Conservation (phyloP, 1,140 invertebrate species). For the Lepidostoma basale region DNA sequence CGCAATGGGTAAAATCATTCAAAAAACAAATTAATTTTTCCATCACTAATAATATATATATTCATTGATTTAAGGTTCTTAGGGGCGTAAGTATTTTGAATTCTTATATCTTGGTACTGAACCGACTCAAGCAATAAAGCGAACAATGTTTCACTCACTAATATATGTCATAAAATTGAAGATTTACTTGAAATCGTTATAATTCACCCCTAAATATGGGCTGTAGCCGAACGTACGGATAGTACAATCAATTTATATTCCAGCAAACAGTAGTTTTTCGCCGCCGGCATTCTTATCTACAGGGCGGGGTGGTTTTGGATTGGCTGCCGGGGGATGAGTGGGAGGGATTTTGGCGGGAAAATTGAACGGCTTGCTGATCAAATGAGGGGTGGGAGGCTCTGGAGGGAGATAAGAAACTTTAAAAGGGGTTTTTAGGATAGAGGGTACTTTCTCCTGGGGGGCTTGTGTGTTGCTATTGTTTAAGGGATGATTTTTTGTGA, state of each 20-base stretch:
- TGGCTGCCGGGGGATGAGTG: neutral
- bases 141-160: too few relatives aligned
- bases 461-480: neutral
- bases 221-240: slow-evolving; percentile 16
- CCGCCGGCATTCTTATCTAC: slow-evolving; percentile 38
- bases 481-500: neutral
- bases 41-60: too few relatives aligned
- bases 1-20: too few relatives aligned
- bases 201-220: slow-evolving; percentile 11
- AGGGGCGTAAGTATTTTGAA: too few relatives aligned
- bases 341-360: neutral
- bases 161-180: neutral
- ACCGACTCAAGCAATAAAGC: too few relatives aligned
- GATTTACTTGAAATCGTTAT: neutral
- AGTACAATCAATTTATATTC: slow-evolving; percentile 43
- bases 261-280: slow-evolving; percentile 41
- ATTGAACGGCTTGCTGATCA: slow-evolving; percentile 24
- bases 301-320: neutral
- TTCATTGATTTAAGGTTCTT: too few relatives aligned
- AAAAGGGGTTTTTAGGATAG: neutral
- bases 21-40: too few relatives aligned
- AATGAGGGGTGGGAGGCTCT: slow-evolving; percentile 1
- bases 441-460: neutral
- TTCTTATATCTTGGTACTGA: too few relatives aligned
- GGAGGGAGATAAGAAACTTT: slow-evolving; percentile 8